These are phyloP conservation scores for Lucilia cuprina DNA, from an alignment of 1,140 invertebrate species.

Conservation along the genomic window DNA sequence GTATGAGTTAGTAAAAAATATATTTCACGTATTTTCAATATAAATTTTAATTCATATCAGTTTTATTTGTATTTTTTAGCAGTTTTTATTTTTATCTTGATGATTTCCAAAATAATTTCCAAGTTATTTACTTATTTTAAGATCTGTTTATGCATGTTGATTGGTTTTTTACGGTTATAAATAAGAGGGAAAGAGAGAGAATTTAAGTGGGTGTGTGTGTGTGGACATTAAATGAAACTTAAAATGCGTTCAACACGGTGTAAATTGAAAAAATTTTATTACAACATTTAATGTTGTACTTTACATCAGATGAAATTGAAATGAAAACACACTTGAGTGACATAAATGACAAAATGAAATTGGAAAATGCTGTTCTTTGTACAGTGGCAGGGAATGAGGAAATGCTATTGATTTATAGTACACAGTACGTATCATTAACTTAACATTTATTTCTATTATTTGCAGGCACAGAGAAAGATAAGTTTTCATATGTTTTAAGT, in stretches of 20 bases:
- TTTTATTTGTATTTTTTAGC: not conserved
- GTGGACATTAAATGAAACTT: not conserved
- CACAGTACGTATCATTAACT: too few species aligned
- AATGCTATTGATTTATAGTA: too few species aligned
- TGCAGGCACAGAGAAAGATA: too few species aligned
- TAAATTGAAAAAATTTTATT: not conserved
- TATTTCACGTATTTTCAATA: not conserved
- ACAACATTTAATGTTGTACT: not conserved
- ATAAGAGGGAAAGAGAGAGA: too few species aligned
- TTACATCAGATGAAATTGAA: not conserved
- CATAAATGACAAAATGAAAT: not conserved
- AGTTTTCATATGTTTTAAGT: too few species aligned
- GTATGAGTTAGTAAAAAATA: not conserved
- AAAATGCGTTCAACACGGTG: not conserved
- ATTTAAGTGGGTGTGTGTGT: not conserved
- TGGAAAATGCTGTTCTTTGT: not conserved
- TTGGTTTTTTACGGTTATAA: not conserved
- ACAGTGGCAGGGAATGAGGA: not conserved
- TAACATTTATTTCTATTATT: too few species aligned
- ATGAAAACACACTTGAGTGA: conserved; percentile 2
- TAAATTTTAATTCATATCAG: not conserved
- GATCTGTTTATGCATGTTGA: not conserved
- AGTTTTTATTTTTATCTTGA: not conserved
- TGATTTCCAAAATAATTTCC: not conserved
- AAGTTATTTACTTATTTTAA: not conserved